phyloP scores from a whole-genome alignment of 2,113 vertebrate species.

The Semnornis frantzii region DNA sequence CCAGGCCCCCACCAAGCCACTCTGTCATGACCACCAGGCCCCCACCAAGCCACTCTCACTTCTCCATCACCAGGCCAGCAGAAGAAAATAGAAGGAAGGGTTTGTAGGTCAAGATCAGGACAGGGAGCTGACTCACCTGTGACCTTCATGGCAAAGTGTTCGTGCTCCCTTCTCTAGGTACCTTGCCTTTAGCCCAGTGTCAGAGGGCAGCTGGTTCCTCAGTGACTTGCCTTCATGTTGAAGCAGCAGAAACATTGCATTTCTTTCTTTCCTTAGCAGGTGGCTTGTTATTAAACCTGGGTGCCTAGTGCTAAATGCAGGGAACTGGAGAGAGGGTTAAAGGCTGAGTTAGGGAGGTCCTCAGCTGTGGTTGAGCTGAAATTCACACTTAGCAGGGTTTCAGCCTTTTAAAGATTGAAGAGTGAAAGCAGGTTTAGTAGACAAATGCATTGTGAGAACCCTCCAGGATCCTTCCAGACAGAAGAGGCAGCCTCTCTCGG shows the following conservation, averaged over 20 bases:
- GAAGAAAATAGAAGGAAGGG: rapidly evolving
- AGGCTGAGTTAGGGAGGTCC: background rate
- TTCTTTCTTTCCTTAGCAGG: background rate
- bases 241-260: background rate
- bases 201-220: background rate
- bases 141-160: background rate
- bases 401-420: background rate
- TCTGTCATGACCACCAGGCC: too few species aligned
- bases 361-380: background rate
- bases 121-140: background rate
- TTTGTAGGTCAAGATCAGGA: background rate
- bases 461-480: background rate
- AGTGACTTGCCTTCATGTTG: background rate
- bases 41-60: background rate
- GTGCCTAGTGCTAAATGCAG: background rate
- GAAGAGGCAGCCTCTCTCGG: background rate
- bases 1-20: background rate
- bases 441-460: background rate
- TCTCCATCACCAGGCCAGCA: background rate
- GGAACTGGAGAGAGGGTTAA: background rate
- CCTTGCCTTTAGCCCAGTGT: background rate
- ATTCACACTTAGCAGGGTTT: background rate
- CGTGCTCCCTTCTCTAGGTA: background rate
- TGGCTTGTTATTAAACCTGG: background rate
- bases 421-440: background rate